phyloP scores from a whole-genome alignment of 2,888 invertebrate species.

The Drosophila gaucha region DNA sequence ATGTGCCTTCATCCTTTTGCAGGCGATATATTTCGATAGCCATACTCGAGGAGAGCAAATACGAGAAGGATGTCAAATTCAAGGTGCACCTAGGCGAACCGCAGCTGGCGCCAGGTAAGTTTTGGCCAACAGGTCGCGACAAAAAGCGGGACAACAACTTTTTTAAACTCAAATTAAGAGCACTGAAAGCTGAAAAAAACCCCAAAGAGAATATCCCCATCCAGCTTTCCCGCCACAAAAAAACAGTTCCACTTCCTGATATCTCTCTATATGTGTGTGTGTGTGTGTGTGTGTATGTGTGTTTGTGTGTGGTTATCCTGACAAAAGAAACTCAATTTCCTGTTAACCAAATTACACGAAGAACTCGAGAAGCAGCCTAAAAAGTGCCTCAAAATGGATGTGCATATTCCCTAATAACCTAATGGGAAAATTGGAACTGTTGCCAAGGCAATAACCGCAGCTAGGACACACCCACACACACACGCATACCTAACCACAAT shows the following conservation, averaged over 20 bases:
- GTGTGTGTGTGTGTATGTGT: slow-evolving; percentile 2
- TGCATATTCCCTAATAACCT: slow-evolving; percentile 20
- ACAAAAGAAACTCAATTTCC: slow-evolving; percentile 47
- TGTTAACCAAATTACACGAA: slow-evolving; percentile 66
- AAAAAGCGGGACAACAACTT: slow-evolving; percentile 28
- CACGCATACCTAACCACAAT: slow-evolving; percentile 4
- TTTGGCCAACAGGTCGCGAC: slow-evolving; percentile 18
- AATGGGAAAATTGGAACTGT: slow-evolving; percentile 14
- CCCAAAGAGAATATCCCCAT: slow-evolving; percentile 9
- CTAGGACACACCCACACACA: slow-evolving; percentile 11
- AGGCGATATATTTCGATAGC: slow-evolving; percentile 94
- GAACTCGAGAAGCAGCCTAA: slow-evolving; percentile 21
- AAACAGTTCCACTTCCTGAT: slow-evolving; percentile 2
- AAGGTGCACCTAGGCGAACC: slow-evolving; percentile 97
- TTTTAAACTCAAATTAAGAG: slow-evolving; percentile 41
- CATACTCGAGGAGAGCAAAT: slow-evolving; percentile 98
- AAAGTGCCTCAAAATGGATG: slow-evolving; percentile 21
- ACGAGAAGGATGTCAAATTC: slow-evolving; percentile 97
- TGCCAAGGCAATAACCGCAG: slow-evolving; percentile 26
- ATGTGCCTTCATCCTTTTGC: slow-evolving; percentile 85
- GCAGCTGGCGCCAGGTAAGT: slow-evolving; percentile 92
- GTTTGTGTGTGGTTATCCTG: slow-evolving; percentile 4
- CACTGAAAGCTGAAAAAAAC: slow-evolving; percentile 32
- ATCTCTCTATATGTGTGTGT: slow-evolving; percentile 4
- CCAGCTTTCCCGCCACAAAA: slow-evolving; percentile 1